Evolutionary conservation across 2,888 invertebrate genomes (phyloP), one percentile per base, ranked within the genome.

Genomic region (Cantharis rustica): DNA sequence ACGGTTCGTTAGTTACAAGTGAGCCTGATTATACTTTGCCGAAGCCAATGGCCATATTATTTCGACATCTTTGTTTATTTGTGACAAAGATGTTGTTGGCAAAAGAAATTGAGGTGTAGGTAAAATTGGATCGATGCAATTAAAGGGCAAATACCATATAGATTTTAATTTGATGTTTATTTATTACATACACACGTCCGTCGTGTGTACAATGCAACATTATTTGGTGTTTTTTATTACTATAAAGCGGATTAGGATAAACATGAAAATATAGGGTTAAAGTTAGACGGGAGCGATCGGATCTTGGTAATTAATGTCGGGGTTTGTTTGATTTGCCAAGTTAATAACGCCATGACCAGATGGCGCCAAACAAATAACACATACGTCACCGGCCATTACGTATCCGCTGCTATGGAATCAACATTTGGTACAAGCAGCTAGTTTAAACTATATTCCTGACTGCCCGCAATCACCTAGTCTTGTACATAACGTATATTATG

Each of bases 281-380:
- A 82, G 81, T 82, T 81, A 82, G 82, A 83, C 83, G 84, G 72
- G 70, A 84, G 84, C 84, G 83, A 86, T 86, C 84, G 85, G 84
- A 86, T 86, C 84, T 82, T 80, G 83, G 83, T 87, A 88, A 88
- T 88, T 88, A 88, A 88, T 88, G 88, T 88, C 87, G 85, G 86
- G 85, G 86, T 87, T 88, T 89, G 88, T 89, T 89, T 89, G 88
- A 89, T 88, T 89, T 88, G 87, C 86, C 88, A 87, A 89, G 88
- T 89, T 89, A 89, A 89, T 89, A 89, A 88, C 88, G 87, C 87
- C 86, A 86, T 84, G 85, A 86, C 88, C 89, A 89, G 88, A 88
- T 89, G 89, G 88, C 89, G 88, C 88, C 88, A 87, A 87, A 88
- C 88, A 88, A 88, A 88, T 88, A 88, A 87, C 88, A 87, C 87